Conservation (phyloP, 2,797 vertebrate species). For the Microcaecilia unicolor region DNA sequence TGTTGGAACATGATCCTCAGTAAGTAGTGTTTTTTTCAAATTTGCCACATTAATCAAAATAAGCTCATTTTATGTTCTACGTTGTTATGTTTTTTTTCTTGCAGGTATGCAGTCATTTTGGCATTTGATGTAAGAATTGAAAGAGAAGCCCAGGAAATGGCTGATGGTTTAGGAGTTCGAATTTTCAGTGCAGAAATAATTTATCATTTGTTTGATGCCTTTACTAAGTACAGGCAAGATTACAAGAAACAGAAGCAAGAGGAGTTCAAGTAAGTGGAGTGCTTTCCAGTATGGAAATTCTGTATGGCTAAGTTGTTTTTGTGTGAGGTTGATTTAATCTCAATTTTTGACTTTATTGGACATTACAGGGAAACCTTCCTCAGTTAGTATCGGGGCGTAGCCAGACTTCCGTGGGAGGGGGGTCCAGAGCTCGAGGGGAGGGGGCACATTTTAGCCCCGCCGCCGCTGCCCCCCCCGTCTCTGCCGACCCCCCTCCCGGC, state of each 20-base stretch:
- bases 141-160: conserved; percentile 93
- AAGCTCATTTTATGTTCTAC: not conserved
- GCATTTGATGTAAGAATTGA: conserved; percentile 95
- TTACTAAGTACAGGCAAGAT: conserved; percentile 94
- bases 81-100: not conserved
- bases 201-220: conserved; percentile 95
- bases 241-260: conserved; percentile 98
- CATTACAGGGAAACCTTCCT: no score
- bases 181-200: conserved; percentile 96
- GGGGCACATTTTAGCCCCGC: no score
- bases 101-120: conserved; percentile 84
- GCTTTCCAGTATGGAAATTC: no score
- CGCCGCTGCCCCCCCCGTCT: no score
- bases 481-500: no score
- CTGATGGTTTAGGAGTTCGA: conserved; percentile 85
- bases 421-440: no score
- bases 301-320: no score
- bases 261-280: conserved; percentile 91
- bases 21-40: conserved; percentile 43
- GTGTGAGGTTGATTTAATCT: no score
- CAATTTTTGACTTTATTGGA: no score
- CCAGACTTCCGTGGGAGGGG: no score
- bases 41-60: fast-evolving
- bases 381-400: no score
- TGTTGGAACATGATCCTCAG: conserved; percentile 94